phyloP scores from a whole-genome alignment of 2,797 vertebrate genomes.

The Hoplostethus atlanticus region DNA sequence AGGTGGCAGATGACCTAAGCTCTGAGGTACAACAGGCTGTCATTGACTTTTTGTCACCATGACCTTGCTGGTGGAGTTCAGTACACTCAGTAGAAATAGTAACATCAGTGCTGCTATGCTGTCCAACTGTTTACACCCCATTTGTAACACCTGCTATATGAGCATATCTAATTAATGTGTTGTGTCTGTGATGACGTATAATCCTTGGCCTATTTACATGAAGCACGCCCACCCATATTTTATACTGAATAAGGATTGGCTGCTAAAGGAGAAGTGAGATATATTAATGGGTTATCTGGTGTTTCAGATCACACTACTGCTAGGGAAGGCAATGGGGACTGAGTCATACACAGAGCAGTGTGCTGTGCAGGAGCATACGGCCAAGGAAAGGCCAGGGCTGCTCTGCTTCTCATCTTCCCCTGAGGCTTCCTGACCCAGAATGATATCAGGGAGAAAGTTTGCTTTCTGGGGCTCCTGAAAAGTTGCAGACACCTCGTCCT shows the following conservation, averaged over 20 bases:
- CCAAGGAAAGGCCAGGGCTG: slow-evolving; percentile 75
- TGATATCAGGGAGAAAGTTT: slow-evolving; percentile 77
- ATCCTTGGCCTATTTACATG: slow-evolving; percentile 7
- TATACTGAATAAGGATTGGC: background rate
- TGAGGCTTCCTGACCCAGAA: slow-evolving; percentile 86
- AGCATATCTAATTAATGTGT: background rate
- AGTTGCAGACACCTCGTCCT: slow-evolving; percentile 86
- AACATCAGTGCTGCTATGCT: background rate
- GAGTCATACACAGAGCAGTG: slow-evolving; percentile 42
- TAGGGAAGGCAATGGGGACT: slow-evolving; percentile 23
- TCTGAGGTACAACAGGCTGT: slow-evolving; percentile 14
- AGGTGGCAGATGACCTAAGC: slow-evolving; percentile 54
- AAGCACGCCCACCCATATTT: background rate
- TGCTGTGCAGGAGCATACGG: slow-evolving; percentile 38
- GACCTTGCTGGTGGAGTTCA: slow-evolving; percentile 30
- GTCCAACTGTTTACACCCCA: background rate
- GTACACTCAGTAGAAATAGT: slow-evolving; percentile 6
- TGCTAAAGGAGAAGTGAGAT: slow-evolving; percentile 16
- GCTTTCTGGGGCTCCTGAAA: slow-evolving; percentile 83
- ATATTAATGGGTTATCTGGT: background rate
- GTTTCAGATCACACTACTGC: slow-evolving; percentile 42
- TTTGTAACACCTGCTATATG: background rate
- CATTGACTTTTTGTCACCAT: slow-evolving; percentile 44
- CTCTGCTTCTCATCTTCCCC: slow-evolving; percentile 76
- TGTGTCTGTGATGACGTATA: slow-evolving; percentile 9